Percentiles rank a stretch among this genome's conserved stretches.
Evolutionary conservation across 2,797 vertebrate species (phyloP).

Genomic region (Cottoperca gobio): DNA sequence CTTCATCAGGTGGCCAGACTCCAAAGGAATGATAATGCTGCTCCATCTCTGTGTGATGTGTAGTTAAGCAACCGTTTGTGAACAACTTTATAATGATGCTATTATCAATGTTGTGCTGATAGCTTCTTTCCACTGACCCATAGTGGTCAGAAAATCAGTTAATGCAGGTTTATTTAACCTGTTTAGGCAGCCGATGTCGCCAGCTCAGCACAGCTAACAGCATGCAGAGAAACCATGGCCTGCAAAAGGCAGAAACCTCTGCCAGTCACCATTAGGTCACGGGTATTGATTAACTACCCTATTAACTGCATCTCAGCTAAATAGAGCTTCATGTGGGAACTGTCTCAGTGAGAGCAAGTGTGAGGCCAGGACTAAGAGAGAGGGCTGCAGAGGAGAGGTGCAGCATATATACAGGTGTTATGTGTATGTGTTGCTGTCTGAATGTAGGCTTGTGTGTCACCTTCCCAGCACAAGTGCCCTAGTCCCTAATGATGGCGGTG

Average conservation of each 20-base stretch:
- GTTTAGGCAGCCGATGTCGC: neutral
- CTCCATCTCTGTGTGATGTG: neutral
- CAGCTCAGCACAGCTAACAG: neutral
- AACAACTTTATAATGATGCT: neutral
- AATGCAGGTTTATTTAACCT: neutral
- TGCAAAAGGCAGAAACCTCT: neutral
- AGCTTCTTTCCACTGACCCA: neutral
- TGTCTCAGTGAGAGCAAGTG: slow-evolving; percentile 42
- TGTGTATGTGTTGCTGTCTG: slow-evolving; percentile 71
- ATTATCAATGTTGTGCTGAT: neutral
- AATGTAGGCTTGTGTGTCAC: slow-evolving; percentile 75
- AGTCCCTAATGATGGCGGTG: slow-evolving; percentile 87
- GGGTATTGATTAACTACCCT: neutral
- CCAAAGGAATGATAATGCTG: neutral
- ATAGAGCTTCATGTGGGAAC: slow-evolving; percentile 1
- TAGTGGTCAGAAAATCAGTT: slow-evolving; percentile 1
- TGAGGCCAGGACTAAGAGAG: slow-evolving; percentile 30
- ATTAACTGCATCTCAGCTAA: slow-evolving; percentile 11
- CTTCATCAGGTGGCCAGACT: neutral
- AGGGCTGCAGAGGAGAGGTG: slow-evolving; percentile 32
- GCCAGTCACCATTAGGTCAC: neutral
- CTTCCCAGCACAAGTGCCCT: slow-evolving; percentile 79
- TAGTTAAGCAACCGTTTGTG: neutral
- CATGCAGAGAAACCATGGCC: neutral
- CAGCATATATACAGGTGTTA: slow-evolving; percentile 71